phyloP scores from a whole-genome alignment of 2,113 vertebrate species.

The Balaeniceps rex region DNA sequence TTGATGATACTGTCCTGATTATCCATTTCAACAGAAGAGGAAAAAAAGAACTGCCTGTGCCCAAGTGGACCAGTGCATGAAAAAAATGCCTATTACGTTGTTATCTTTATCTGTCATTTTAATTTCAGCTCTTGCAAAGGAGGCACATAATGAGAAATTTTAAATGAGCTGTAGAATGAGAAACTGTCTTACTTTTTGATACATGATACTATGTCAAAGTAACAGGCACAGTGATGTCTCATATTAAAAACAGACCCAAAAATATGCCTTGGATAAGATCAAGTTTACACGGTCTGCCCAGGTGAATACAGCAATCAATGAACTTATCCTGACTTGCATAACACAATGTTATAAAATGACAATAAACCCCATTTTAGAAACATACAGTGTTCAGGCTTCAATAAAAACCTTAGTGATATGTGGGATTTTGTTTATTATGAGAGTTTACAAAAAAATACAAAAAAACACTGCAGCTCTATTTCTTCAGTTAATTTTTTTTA shows the following conservation, averaged over 20 bases:
- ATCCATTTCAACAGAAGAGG: background rate
- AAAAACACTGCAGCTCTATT: background rate
- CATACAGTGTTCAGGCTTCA: background rate
- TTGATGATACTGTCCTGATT: constrained; percentile 35
- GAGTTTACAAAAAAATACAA: background rate
- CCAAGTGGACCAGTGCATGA: constrained; percentile 29
- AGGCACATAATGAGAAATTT: constrained; percentile 50
- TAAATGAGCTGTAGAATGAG: constrained; percentile 48
- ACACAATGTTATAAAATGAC: background rate
- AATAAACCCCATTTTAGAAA: background rate
- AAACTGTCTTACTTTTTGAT: constrained; percentile 35
- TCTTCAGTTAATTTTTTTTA: constrained; percentile 24
- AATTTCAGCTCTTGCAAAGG: constrained; percentile 58
- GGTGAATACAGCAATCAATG: background rate
- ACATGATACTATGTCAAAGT: background rate
- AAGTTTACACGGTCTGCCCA: background rate
- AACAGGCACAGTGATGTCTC: background rate
- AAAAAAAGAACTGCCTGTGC: background rate
- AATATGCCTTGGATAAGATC: background rate
- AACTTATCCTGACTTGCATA: background rate
- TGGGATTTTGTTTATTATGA: background rate
- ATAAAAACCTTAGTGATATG: background rate
- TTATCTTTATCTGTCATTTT: constrained; percentile 60
- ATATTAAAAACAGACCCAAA: background rate
- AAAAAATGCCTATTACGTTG: constrained; percentile 40